Percentiles rank a stretch among this genome's conserved stretches.
Conservation (phyloP, 1,140 invertebrate genomes). For the Bilobella aurantiaca region DNA sequence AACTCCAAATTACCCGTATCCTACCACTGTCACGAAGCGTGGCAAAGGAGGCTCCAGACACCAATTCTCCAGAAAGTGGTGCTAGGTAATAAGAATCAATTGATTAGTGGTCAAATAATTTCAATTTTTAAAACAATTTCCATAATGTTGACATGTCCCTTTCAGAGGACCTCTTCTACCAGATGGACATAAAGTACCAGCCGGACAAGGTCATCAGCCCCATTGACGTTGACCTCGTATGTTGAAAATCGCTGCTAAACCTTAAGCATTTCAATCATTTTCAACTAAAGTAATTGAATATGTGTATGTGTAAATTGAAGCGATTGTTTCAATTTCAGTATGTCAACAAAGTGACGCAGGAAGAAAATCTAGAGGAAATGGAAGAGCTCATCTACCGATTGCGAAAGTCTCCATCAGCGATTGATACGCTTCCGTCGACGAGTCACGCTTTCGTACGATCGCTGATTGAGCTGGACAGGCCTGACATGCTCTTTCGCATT, state of each 20-base stretch:
- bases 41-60: slow-evolving; percentile 51
- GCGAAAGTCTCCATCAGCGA: slow-evolving; percentile 55
- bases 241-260: too few species aligned
- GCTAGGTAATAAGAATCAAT: slow-evolving; percentile 34
- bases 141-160: not conserved
- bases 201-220: slow-evolving; percentile 48
- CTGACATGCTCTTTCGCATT: slow-evolving; percentile 56
- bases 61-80: slow-evolving; percentile 54
- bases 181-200: slow-evolving; percentile 51
- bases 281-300: not conserved
- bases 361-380: slow-evolving; percentile 51
- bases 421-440: slow-evolving; percentile 62
- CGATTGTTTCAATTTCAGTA: slow-evolving; percentile 40
- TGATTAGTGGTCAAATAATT: slow-evolving; percentile 7
- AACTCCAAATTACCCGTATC: slow-evolving; percentile 57
- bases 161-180: slow-evolving; percentile 49
- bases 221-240: slow-evolving; percentile 58
- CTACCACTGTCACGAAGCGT: slow-evolving; percentile 55
- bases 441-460: slow-evolving; percentile 64
- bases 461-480: slow-evolving; percentile 49
- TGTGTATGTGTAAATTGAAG: not conserved
- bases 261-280: too few species aligned
- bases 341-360: slow-evolving; percentile 49
- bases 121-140: not conserved
- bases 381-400: slow-evolving; percentile 58